Base-by-base conservation (phyloP, 2,888 invertebrate genomes). In the Amiota communis region DNA sequence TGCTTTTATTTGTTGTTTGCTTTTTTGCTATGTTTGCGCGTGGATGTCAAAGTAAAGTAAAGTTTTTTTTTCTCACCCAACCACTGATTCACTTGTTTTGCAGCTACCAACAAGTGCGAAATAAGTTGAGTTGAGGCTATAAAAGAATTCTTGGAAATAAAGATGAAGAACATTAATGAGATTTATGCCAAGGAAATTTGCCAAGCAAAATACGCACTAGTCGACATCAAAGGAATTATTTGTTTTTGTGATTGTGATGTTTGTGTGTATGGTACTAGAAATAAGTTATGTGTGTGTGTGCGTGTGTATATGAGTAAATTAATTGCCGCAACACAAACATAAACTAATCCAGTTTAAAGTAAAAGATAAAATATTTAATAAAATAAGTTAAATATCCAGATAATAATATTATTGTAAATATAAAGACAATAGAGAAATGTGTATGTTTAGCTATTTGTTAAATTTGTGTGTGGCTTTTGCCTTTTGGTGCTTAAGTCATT, bases 121-220 rank as follows among this genome's bases (percentile, higher is more conserved):
- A 73, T 73, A 73, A 59, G 10, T 11, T n/a, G 20, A 59, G 20
- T 9, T 59, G 23, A 20, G 11, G 59, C 11, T 20, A 59, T 59
- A 8, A 8, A 17, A n/a, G 15, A 15, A 53, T 15, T 8, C 13
- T 8, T 15, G 53, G 10, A 53, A 15, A 53, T 15, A 53, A 53
- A 13, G 17, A 59, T 17, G 59, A 59, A 59, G 20, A 59, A 59
- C 11, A 20, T 59, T 59, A 59, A 59, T 59, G 59, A 59, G 59
- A 59, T 59, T 59, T 59, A 59, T 59, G 59, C 20, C 17, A 59
- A 53, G 63, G 72, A 68, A 49, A 67, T 47, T 36, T 15, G n/a
- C 64, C 64, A 48, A 61, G 74, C 59, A 70, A 63, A 72, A 75
- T 72, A 74, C 6, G 23, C 23, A 64, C 70, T 49, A 74, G 36